Evolutionary conservation across 2,113 vertebrate genomes (phyloP).

Genomic region (Microtus oregoni): DNA sequence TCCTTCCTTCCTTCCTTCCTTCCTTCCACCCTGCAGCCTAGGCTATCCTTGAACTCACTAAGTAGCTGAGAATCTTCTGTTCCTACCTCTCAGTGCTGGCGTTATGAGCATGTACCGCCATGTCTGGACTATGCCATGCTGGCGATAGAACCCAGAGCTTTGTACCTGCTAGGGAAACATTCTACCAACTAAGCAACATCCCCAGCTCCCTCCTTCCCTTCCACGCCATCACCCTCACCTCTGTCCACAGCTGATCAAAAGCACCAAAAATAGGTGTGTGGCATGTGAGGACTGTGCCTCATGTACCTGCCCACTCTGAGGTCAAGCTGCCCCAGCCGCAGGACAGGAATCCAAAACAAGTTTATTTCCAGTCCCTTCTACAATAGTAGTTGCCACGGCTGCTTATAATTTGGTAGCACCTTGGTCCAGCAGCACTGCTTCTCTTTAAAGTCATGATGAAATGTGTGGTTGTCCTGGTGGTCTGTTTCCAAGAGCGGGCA

Average conservation of each 20-base stretch:
- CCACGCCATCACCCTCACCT: background rate
- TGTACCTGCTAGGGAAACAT: background rate
- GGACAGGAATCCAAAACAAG: background rate
- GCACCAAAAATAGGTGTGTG: too few species aligned
- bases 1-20: too few species aligned
- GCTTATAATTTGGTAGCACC: background rate
- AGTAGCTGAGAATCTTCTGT: background rate
- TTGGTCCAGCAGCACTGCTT: background rate
- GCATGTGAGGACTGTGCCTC: background rate
- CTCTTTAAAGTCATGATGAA: slow-evolving; percentile 7
- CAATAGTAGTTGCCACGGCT: background rate
- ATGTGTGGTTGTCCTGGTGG: background rate
- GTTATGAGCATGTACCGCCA: background rate
- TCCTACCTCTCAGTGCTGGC: background rate
- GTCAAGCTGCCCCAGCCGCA: background rate
- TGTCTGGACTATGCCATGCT: background rate
- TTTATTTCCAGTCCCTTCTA: background rate
- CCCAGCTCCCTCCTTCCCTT: background rate
- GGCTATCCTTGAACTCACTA: background rate
- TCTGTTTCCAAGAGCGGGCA: background rate
- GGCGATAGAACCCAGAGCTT: background rate
- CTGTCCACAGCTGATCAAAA: background rate
- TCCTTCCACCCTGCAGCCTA: background rate
- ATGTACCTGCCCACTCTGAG: background rate
- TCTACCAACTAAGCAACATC: background rate